Percentiles rank a stretch among this genome's conserved stretches.
These are phyloP conservation scores for Paramisgurnus dabryanus DNA, from an alignment of 2,113 vertebrate genomes.

Conservation along the genomic window DNA sequence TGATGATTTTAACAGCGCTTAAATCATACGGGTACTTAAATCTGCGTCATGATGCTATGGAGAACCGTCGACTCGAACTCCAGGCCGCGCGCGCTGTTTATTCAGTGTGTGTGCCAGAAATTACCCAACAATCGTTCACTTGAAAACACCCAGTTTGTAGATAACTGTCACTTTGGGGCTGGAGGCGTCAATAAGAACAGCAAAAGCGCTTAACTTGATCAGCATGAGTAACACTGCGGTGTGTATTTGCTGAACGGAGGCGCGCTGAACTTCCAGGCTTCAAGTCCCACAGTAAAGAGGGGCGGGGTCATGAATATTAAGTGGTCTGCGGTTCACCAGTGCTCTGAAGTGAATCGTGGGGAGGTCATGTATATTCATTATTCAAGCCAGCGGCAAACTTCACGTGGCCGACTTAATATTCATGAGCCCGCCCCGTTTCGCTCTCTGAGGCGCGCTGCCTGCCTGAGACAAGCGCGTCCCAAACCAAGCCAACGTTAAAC, in stretches of 20 bases:
- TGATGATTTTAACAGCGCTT: no score
- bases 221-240: neutral
- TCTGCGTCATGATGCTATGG: neutral
- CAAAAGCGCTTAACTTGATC: neutral
- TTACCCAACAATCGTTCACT: neutral
- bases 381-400: neutral
- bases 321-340: neutral
- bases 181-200: neutral
- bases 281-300: constrained; percentile 60
- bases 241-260: constrained; percentile 6
- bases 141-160: neutral
- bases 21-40: no score
- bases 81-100: neutral
- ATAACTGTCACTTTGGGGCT: no score
- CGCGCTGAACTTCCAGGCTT: constrained; percentile 35
- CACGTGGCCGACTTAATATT: constrained; percentile 19
- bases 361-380: constrained; percentile 13
- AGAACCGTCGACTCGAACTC: neutral
- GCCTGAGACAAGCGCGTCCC: constrained; percentile 47
- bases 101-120: neutral
- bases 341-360: neutral
- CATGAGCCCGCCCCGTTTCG: constrained; percentile 66
- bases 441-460: constrained; percentile 57
- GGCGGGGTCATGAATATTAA: constrained; percentile 60
- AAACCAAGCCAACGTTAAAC: constrained; percentile 36